These are phyloP conservation scores for Alauda arvensis DNA, from an alignment of 2,797 vertebrate genomes.

Conservation along the genomic window DNA sequence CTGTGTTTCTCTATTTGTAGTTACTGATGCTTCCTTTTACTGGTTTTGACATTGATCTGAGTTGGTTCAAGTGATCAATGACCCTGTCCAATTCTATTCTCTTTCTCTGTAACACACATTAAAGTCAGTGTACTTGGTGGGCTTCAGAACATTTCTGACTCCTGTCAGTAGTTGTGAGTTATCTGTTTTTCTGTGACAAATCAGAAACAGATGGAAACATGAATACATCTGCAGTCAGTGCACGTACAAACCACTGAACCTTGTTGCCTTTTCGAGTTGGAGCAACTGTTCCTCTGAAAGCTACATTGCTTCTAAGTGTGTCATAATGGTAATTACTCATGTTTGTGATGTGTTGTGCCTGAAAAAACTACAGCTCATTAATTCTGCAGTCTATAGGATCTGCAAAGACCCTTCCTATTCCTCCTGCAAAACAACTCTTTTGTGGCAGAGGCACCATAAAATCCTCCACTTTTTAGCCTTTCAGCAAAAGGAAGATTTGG, in stretches of 20 bases:
- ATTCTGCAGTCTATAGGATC: background rate
- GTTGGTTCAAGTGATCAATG: background rate
- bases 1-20: background rate
- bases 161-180: background rate
- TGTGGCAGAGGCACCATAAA: background rate
- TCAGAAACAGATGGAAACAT: conserved; percentile 30
- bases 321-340: conserved; percentile 5
- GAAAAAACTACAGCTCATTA: background rate
- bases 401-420: background rate
- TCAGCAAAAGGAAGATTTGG: background rate
- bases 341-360: background rate
- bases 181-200: conserved; percentile 10
- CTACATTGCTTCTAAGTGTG: background rate
- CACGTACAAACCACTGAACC: background rate
- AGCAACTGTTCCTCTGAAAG: conserved; percentile 31
- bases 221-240: background rate
- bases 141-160: background rate
- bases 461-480: background rate
- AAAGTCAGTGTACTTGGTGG: background rate
- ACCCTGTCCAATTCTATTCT: background rate
- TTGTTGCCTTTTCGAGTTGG: background rate
- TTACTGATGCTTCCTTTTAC: background rate
- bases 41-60: background rate
- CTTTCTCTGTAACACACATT: background rate
- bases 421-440: background rate